Evolutionary conservation across 1,140 invertebrate genomes (phyloP).

Genomic region (Euschistus heros): DNA sequence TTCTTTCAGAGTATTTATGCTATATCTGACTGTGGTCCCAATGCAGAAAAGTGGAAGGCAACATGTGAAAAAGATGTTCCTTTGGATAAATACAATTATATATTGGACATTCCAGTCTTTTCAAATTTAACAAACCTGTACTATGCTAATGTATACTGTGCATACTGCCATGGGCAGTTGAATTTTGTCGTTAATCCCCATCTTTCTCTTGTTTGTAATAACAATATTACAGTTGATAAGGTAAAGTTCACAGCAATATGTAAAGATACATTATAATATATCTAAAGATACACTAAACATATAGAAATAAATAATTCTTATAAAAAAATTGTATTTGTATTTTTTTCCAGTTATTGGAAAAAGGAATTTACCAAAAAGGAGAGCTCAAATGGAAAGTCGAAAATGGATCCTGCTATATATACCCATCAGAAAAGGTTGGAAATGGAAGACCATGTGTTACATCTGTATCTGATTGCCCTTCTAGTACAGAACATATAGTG

Average conservation of each 20-base stretch:
- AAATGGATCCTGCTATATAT: neutral
- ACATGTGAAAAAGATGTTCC: neutral
- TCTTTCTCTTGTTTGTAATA: too few relatives aligned
- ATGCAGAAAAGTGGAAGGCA: too few relatives aligned
- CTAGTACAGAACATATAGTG: neutral
- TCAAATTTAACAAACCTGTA: neutral
- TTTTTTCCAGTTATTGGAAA: conserved; percentile 2
- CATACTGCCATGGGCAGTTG: neutral
- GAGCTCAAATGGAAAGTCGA: neutral
- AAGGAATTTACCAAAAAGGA: neutral
- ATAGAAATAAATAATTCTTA: too few relatives aligned
- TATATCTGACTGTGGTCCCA: neutral
- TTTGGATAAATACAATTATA: neutral
- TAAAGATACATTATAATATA: too few relatives aligned
- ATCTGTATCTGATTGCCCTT: neutral
- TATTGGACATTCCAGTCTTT: conserved; percentile 35
- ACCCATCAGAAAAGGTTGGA: too few relatives aligned
- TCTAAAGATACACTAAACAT: too few relatives aligned
- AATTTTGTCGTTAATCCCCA: too few relatives aligned
- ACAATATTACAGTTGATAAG: too few relatives aligned
- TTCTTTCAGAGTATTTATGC: conserved; percentile 5
- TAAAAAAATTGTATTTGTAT: too few relatives aligned
- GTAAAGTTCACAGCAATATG: too few relatives aligned
- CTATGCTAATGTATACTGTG: conserved; percentile 18
- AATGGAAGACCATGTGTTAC: neutral